Percentiles rank a stretch among this genome's conserved stretches.
Conservation (phyloP, 2,797 vertebrate species). For the Nyctibius grandis region DNA sequence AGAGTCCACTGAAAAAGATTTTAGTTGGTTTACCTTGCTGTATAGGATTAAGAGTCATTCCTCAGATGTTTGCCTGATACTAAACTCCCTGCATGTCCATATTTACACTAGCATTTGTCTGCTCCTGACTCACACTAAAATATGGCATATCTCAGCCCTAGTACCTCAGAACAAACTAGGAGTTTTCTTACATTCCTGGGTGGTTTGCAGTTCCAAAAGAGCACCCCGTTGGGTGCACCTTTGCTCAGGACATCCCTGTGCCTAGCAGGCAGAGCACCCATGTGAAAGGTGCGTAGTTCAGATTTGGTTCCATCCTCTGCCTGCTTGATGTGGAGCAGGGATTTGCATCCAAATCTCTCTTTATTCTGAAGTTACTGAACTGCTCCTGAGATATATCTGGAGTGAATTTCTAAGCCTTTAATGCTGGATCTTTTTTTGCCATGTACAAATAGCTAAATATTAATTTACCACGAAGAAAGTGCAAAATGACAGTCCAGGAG, state of each 20-base stretch:
- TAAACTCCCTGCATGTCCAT: not conserved
- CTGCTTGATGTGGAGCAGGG: not conserved
- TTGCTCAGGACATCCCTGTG: not conserved
- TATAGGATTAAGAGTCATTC: not conserved
- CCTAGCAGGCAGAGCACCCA: not conserved
- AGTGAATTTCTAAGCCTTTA: not conserved
- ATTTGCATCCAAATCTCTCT: not conserved
- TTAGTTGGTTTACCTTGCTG: not conserved
- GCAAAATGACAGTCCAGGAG: not conserved
- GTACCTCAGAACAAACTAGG: not conserved
- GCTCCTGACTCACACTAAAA: not conserved
- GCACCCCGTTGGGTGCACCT: rapidly evolving
- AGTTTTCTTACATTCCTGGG: not conserved
- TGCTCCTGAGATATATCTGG: not conserved
- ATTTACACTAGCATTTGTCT: not conserved
- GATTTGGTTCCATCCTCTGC: not conserved
- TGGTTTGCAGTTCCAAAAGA: not conserved
- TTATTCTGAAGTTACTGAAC: not conserved
- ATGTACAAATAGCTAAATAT: not conserved
- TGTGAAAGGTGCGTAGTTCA: not conserved
- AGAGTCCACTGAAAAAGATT: not conserved
- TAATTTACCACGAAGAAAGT: not conserved
- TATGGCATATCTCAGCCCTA: not conserved
- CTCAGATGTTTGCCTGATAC: not conserved
- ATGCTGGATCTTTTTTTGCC: not conserved